Conservation (phyloP, 2,797 vertebrate species). For the Oreochromis mossambicus region DNA sequence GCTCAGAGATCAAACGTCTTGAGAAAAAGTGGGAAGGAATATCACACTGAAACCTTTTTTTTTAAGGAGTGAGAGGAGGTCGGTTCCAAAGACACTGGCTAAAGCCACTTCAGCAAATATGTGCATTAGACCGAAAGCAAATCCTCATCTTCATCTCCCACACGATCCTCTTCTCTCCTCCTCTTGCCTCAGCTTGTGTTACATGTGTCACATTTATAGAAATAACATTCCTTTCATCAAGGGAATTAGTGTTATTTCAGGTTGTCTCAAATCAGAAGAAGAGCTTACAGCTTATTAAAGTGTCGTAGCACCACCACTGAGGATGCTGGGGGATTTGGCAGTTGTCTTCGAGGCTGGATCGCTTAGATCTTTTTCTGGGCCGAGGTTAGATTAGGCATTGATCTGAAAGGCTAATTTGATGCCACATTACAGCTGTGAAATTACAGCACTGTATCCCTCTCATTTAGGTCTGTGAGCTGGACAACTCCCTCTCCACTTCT, state of each 20-base stretch:
- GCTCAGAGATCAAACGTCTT: conserved; percentile 57
- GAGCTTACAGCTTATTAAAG: conserved; percentile 74
- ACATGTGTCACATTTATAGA: conserved; percentile 74
- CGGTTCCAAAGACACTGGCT: conserved; percentile 38
- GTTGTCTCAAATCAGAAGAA: conserved; percentile 72
- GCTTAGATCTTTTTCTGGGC: conserved; percentile 61
- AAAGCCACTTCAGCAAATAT: conserved; percentile 49
- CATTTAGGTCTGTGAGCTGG: conserved; percentile 45
- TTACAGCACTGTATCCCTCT: conserved; percentile 43
- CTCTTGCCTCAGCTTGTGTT: conserved; percentile 57
- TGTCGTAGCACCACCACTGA: conserved; percentile 40
- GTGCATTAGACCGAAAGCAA: conserved; percentile 54
- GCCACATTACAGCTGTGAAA: conserved; percentile 71
- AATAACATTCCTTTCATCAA: conserved; percentile 69
- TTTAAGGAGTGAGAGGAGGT: conserved; percentile 27
- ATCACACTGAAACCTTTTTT: conserved; percentile 30
- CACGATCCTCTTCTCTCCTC: conserved; percentile 20
- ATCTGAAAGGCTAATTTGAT: conserved; percentile 75
- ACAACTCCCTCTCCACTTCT: conserved; percentile 40
- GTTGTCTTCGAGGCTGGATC: conserved; percentile 41
- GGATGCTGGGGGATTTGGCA: conserved; percentile 61
- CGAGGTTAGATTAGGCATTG: conserved; percentile 71
- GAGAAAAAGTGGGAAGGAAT: conserved; percentile 35
- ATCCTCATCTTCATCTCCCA: conserved; percentile 45
- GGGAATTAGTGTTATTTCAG: conserved; percentile 75